Percentiles rank a stretch among this genome's conserved stretches.
phyloP scores from a whole-genome alignment of 2,113 vertebrate genomes.

The Vulpes ferrilata region DNA sequence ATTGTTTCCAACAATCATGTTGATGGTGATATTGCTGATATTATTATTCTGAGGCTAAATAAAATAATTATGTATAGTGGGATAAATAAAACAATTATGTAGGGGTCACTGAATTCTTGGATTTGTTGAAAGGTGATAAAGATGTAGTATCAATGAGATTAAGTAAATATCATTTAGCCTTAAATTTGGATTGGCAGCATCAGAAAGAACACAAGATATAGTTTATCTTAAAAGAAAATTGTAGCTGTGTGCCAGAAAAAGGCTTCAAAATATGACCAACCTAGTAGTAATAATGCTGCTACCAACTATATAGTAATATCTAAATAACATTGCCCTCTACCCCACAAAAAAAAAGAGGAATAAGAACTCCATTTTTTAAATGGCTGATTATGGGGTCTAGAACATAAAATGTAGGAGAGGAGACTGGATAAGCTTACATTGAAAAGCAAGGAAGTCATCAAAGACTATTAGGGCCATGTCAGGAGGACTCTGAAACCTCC shows the following conservation, averaged over 20 bases:
- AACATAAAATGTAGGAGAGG: neutral
- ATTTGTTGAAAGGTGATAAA: neutral
- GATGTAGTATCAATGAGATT: neutral
- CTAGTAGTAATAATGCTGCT: neutral
- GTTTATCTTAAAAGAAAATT: slow-evolving; percentile 15
- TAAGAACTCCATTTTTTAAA: neutral
- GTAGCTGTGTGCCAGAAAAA: neutral
- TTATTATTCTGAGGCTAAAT: neutral
- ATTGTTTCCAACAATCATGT: neutral
- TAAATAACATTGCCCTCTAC: neutral
- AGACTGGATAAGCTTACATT: neutral
- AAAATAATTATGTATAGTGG: neutral
- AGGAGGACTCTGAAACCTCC: neutral
- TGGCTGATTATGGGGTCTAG: neutral
- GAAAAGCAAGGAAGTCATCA: neutral
- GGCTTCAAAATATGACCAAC: neutral
- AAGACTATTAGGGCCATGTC: neutral
- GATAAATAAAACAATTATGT: slow-evolving; percentile 30
- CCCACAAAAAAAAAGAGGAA: neutral
- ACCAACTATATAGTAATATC: neutral
- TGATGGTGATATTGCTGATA: neutral
- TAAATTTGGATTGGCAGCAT: neutral
- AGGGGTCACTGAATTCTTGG: neutral
- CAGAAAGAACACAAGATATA: neutral
- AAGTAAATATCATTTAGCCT: neutral